Evolutionary conservation across 2,113 vertebrate species (phyloP).

Genomic region (Castor canadensis): DNA sequence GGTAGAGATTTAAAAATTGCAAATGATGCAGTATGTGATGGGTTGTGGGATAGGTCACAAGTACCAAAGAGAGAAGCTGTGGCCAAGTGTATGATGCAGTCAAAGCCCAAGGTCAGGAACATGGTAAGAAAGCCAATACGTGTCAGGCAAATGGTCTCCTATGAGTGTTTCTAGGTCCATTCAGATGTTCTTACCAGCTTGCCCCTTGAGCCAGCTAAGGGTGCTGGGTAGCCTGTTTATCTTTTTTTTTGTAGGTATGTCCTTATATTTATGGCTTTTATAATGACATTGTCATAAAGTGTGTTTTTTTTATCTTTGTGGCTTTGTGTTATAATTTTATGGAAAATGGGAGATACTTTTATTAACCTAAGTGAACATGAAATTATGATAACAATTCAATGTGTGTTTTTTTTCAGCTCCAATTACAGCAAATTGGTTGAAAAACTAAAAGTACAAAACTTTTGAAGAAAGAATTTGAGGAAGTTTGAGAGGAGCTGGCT

Average conservation of each 20-base stretch:
- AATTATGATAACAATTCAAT: background rate
- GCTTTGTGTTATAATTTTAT: background rate
- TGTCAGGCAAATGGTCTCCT: too few species aligned
- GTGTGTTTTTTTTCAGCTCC: conserved; percentile 84
- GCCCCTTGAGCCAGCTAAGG: background rate
- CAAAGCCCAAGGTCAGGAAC: conserved; percentile 84
- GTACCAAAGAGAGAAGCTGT: conserved; percentile 88
- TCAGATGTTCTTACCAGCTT: background rate
- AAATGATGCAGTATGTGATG: conserved; percentile 84
- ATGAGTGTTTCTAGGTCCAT: too few species aligned
- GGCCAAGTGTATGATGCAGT: conserved; percentile 82
- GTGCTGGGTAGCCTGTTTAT: background rate
- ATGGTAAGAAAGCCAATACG: conserved; percentile 84
- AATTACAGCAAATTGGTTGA: conserved; percentile 88
- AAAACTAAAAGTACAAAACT: conserved; percentile 90
- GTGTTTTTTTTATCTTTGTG: background rate
- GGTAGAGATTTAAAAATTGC: conserved; percentile 87
- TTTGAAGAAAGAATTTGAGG: conserved; percentile 86
- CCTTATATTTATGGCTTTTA: conserved; percentile 1
- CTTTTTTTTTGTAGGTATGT: background rate
- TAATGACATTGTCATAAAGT: background rate
- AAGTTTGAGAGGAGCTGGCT: conserved; percentile 87
- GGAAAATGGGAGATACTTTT: background rate
- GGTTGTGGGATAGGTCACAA: conserved; percentile 91
- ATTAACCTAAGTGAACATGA: background rate